phyloP scores from a whole-genome alignment of 2,888 invertebrate genomes.

The Melanotus villosus region DNA sequence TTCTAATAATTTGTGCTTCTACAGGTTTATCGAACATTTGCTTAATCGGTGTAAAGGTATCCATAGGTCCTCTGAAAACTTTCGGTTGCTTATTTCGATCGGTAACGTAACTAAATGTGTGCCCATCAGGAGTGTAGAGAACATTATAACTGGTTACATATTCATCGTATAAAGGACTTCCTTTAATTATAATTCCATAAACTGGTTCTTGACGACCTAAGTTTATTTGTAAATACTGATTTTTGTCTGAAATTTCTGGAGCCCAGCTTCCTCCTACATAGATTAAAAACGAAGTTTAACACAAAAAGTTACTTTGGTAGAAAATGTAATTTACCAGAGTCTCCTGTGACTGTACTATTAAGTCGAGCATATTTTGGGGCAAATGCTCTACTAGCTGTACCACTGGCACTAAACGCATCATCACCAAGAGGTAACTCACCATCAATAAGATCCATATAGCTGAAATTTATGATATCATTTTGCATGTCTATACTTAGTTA shows the following conservation, averaged over 20 bases:
- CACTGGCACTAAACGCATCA: constrained; percentile 74
- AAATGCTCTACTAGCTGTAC: constrained; percentile 68
- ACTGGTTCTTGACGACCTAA: constrained; percentile 77
- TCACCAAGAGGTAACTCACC: constrained; percentile 70
- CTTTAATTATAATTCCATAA: constrained; percentile 82
- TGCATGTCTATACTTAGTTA: no score
- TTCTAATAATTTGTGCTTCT: constrained; percentile 80
- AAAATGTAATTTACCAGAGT: constrained; percentile 54
- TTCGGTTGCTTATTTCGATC: constrained; percentile 69
- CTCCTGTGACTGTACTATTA: constrained; percentile 60
- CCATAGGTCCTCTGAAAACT: constrained; percentile 82
- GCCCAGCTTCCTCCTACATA: constrained; percentile 78
- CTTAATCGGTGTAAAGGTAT: constrained; percentile 72
- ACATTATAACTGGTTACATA: constrained; percentile 86
- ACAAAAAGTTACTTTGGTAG: no score
- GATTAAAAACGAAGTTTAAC: no score
- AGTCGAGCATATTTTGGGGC: constrained; percentile 72
- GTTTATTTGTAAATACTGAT: constrained; percentile 78
- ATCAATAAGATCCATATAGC: constrained; percentile 69
- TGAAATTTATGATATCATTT: constrained; percentile 49
- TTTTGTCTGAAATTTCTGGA: constrained; percentile 72
- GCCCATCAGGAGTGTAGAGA: constrained; percentile 79
- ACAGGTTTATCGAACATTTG: constrained; percentile 81
- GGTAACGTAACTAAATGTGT: constrained; percentile 73
- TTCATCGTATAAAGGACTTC: constrained; percentile 77